phyloP scores from a whole-genome alignment of 2,113 vertebrate genomes.

The Connochaetes taurinus region DNA sequence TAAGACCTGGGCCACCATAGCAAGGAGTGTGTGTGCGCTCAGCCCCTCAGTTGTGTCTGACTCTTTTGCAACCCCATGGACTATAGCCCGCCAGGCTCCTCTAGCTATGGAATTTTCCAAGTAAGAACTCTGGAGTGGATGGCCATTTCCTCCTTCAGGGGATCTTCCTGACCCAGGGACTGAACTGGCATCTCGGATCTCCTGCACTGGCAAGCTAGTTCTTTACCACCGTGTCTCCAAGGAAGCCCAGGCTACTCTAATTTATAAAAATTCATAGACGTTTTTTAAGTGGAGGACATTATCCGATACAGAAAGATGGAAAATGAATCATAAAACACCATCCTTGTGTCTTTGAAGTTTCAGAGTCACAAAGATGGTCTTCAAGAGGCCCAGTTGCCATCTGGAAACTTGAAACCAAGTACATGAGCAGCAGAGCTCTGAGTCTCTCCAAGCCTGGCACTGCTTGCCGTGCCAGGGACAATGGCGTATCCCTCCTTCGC shows the following conservation, averaged over 20 bases:
- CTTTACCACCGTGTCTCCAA: not conserved
- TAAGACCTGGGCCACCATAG: not conserved
- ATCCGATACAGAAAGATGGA: not conserved
- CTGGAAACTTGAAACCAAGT: not conserved
- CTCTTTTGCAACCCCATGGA: not conserved
- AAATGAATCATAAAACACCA: not conserved
- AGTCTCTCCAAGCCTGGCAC: too few species aligned
- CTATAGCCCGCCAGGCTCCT: not conserved
- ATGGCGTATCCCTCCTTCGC: accelerated
- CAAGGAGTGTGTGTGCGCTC: not conserved
- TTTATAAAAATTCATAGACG: not conserved
- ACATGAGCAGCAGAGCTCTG: not conserved
- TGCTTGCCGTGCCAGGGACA: accelerated
- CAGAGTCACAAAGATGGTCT: not conserved
- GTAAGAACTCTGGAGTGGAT: not conserved
- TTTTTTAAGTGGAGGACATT: not conserved
- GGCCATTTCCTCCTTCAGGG: not conserved
- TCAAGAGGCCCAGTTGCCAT: not conserved
- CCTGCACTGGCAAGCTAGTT: not conserved
- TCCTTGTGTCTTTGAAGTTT: not conserved
- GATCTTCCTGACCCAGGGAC: not conserved
- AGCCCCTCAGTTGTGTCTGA: not conserved
- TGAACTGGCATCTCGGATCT: not conserved
- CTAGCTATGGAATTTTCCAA: not conserved
- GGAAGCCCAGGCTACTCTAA: not conserved